phyloP scores from a whole-genome alignment of 1,140 invertebrate species.

The Bombus haemorrhoidalis region DNA sequence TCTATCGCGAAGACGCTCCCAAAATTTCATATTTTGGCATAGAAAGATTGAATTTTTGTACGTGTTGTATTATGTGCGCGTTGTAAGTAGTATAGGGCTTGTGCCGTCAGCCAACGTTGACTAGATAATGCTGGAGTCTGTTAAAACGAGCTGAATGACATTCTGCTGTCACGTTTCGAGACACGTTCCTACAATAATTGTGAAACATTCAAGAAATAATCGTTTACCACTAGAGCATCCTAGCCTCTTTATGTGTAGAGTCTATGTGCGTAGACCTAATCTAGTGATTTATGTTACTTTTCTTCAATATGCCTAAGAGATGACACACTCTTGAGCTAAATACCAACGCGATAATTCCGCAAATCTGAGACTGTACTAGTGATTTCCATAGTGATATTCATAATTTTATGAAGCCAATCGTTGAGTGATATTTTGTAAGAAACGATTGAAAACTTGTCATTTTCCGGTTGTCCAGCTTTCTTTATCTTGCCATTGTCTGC shows the following conservation, averaged over 20 bases:
- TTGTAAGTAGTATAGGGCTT: neutral
- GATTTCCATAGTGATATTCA: neutral
- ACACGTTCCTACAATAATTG: neutral
- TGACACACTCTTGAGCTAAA: neutral
- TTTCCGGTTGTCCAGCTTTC: neutral
- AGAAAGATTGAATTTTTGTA: neutral
- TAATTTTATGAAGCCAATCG: too few relatives aligned
- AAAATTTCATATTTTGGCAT: neutral
- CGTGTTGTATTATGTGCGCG: neutral
- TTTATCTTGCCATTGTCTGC: neutral
- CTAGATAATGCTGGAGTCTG: neutral
- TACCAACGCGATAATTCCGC: fast-evolving
- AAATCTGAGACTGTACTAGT: neutral
- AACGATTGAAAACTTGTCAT: neutral
- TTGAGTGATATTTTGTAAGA: neutral
- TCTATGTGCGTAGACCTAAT: too few relatives aligned
- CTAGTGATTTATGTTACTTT: neutral
- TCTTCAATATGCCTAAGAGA: neutral
- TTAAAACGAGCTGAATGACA: neutral
- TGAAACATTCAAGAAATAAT: neutral
- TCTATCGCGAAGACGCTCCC: neutral
- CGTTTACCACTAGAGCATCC: too few relatives aligned
- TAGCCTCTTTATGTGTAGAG: too few relatives aligned
- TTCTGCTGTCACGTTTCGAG: too few relatives aligned
- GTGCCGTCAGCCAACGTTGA: neutral